Evolutionary conservation across 2,113 vertebrate genomes (phyloP), one percentile per base, ranked within the genome.

Genomic region (Corynorhinus townsendii): DNA sequence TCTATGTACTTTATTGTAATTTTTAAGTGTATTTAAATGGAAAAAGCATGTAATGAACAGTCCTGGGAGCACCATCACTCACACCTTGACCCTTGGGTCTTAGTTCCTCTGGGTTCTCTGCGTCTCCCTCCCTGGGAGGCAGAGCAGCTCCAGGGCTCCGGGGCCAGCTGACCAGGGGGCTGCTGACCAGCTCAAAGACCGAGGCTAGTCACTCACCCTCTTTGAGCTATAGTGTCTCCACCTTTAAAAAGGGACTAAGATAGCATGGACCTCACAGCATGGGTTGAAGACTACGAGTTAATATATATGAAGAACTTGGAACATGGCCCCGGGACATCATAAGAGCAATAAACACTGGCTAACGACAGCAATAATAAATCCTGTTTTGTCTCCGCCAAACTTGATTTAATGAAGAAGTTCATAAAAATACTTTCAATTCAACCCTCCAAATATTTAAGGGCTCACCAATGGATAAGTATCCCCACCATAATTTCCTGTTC

Each of bases 181-280:
- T 11, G 17, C 77, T 54, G 17, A 17, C 72, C 89, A 59, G 49
- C n/a, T 14, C 5, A 24, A 56, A 76, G 49, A 38, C 22, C 30
- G 2, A 45, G 11, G 49, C 12, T 59, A 30, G 22, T 24, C 4
- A 17, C 30, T 62, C 22, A 28, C 1, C 7, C 35, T 71, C 17
- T 40, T 0, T 43, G 68, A 54, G 71, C 28, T 52, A 56, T 30
- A 6, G n/a, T 3, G 62, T 38, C 38, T 87, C 68, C 33, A 2
- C 28, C 45, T 82, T 90, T 54, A 77, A 8, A 35, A 79, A 62
- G 14, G 35, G 35, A 62, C 40, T 40, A 54, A 77, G 71, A 54
- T 2, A 68, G n/a, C 5, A 12, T 1, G 1, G 16, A 49, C 49
- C 62, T 64, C 20, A 12, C 0, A 20, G 28, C 19, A 45, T 40